These are phyloP conservation scores for Siniperca knerii DNA, from an alignment of 2,113 vertebrate species.

Conservation along the genomic window DNA sequence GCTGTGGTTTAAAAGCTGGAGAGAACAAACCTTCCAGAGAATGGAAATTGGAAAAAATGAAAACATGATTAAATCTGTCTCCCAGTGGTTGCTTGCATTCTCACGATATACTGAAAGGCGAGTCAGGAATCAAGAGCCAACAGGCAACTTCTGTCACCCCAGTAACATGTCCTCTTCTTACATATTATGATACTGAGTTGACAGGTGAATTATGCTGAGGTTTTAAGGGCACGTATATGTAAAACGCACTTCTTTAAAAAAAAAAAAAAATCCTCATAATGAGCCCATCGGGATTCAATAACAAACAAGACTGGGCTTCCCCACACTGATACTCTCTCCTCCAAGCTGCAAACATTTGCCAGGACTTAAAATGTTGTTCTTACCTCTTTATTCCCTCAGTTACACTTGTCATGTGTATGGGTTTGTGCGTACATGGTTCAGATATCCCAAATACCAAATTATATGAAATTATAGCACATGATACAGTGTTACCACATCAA, in stretches of 20 bases:
- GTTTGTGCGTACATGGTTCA: conserved; percentile 37
- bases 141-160: conserved; percentile 33
- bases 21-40: conserved; percentile 59
- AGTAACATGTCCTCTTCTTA: conserved; percentile 12
- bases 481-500: conserved; percentile 59
- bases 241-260: conserved; percentile 25
- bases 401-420: conserved; percentile 6
- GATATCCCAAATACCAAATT: conserved; percentile 47
- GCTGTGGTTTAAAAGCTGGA: conserved; percentile 44
- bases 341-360: conserved; percentile 6
- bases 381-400: background rate
- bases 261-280: background rate
- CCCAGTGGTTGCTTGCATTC: conserved; percentile 56
- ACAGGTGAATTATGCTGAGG: conserved; percentile 41
- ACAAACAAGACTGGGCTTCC: conserved; percentile 34
- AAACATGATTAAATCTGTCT: conserved; percentile 70
- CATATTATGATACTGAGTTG: background rate
- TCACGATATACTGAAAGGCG: conserved; percentile 64
- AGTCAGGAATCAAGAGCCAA: conserved; percentile 47
- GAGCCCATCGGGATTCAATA: background rate
- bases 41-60: conserved; percentile 58
- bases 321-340: background rate
- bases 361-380: conserved; percentile 9
- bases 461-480: conserved; percentile 47
- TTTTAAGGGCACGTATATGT: conserved; percentile 4